Conservation (phyloP, 2,113 vertebrate species). For the Planiliza haematocheilus region DNA sequence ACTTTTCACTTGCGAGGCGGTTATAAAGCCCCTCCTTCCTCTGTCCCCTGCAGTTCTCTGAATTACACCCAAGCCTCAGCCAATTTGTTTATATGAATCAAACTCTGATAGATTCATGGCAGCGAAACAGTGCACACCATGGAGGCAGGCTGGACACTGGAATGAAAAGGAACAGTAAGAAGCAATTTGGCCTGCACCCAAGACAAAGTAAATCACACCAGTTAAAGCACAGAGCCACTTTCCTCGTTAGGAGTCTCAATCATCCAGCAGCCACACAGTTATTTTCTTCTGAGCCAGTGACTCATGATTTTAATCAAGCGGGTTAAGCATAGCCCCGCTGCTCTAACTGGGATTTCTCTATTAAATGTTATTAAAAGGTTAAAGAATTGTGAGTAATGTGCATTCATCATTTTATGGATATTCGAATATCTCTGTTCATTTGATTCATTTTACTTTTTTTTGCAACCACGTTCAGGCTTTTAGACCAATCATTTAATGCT, state of each 20-base stretch:
- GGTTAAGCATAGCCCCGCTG: background rate
- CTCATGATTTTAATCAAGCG: constrained; percentile 11
- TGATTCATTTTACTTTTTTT: background rate
- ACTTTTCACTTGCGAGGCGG: constrained; percentile 27
- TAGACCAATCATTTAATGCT: background rate
- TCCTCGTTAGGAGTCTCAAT: constrained; percentile 45
- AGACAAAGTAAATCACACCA: constrained; percentile 62
- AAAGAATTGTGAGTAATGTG: background rate
- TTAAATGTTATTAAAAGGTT: constrained; percentile 23
- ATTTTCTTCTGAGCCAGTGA: background rate
- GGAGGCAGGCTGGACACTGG: constrained; percentile 36
- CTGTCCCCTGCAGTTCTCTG: constrained; percentile 33
- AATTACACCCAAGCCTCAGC: constrained; percentile 62
- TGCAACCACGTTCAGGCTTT: background rate
- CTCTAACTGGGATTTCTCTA: background rate
- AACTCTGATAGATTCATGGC: constrained; percentile 70
- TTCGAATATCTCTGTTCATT: background rate
- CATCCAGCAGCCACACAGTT: constrained; percentile 9
- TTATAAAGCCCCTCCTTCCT: constrained; percentile 26
- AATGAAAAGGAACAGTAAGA: constrained; percentile 54
- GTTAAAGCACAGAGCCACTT: constrained; percentile 36
- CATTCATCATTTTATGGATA: background rate
- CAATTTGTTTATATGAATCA: no score
- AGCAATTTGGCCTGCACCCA: constrained; percentile 61
- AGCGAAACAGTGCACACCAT: constrained; percentile 9